Conservation (phyloP, 2,888 invertebrate species). For the Mythimna ferrago region DNA sequence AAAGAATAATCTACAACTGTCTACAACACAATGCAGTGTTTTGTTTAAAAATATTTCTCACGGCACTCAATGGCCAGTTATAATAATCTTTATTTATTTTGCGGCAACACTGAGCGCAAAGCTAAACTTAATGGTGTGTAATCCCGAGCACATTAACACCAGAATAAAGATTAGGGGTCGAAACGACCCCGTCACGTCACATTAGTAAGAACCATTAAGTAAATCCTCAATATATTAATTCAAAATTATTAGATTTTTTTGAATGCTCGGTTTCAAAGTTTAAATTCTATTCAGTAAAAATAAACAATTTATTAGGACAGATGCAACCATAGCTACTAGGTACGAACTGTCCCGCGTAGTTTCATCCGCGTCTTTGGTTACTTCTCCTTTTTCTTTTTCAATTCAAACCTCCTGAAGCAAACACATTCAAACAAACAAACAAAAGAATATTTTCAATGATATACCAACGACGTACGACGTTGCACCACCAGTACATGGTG, state of each 20-base stretch:
- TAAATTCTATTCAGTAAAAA: constrained; percentile 4
- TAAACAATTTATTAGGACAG: neutral
- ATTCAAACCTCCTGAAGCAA: too few relatives aligned
- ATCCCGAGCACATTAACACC: constrained; percentile 86
- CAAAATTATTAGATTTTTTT: constrained; percentile 2
- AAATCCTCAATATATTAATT: constrained; percentile 46
- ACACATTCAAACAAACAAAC: neutral
- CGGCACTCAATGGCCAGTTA: constrained; percentile 82
- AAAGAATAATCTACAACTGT: constrained; percentile 5
- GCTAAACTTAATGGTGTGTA: constrained; percentile 86
- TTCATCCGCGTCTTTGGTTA: too few relatives aligned
- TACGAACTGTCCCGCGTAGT: too few relatives aligned
- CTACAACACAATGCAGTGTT: constrained; percentile 38
- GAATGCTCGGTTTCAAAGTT: neutral
- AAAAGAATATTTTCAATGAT: neutral
- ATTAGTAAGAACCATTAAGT: constrained; percentile 65
- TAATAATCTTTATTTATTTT: constrained; percentile 89
- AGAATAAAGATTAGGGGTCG: constrained; percentile 81
- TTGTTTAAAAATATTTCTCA: constrained; percentile 80
- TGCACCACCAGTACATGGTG: too few relatives aligned
- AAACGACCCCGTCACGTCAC: constrained; percentile 72
- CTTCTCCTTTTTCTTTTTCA: too few relatives aligned
- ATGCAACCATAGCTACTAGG: neutral
- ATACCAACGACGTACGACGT: neutral
- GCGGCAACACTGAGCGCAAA: constrained; percentile 78